Base-by-base conservation (phyloP, 2,888 invertebrate genomes). In the Dynastes grantii region DNA sequence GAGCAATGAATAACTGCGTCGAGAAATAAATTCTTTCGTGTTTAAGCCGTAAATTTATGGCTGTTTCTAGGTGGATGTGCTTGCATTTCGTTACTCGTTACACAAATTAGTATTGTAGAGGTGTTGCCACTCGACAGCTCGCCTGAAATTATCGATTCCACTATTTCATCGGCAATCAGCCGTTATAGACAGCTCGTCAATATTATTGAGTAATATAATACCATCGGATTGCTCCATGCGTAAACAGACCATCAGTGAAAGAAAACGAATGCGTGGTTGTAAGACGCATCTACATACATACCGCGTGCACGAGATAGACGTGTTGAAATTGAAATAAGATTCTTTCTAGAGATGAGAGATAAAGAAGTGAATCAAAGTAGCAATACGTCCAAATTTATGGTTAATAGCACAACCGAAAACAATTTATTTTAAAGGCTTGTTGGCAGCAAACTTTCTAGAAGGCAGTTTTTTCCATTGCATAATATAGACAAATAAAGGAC, bases 191-290 rank as follows among this genome's bases (percentile, higher is more conserved):
- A 73, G 77, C 37, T 77, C 77, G 76, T 79, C 79, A 77, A 79
- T 79, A 79, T 27, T 40, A 73, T 64, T 79, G 79, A 77, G 77
- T 79, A 79, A 79, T 79, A 75, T 75, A 79, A 67, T 76, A 67
- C 45, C 37, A 45, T 75, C 27, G 67, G 76, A 68, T 22, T 58
- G 55, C 22, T n/a, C 22, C 53, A 32, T 70, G 37, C 32, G 32
- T 45, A 61, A 29, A 22, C 16, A 61, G 37, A 27, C 27, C 22
- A 16, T 53, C 13, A 22, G 55, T 8, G 55, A 58, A 58, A 58
- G 55, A 58, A 8, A 22, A 58, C 8, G 22, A 22, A 58, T 16
- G 55, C 55, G 55, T 58, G 22, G 55, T 58, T 22, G 16, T 16
- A 22, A 58, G 8, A 8, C 45, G 11, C 11, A 11, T 45, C 45